These are phyloP conservation scores for Pseudorasbora parva DNA, from an alignment of 2,113 vertebrate genomes.

Conservation along the genomic window DNA sequence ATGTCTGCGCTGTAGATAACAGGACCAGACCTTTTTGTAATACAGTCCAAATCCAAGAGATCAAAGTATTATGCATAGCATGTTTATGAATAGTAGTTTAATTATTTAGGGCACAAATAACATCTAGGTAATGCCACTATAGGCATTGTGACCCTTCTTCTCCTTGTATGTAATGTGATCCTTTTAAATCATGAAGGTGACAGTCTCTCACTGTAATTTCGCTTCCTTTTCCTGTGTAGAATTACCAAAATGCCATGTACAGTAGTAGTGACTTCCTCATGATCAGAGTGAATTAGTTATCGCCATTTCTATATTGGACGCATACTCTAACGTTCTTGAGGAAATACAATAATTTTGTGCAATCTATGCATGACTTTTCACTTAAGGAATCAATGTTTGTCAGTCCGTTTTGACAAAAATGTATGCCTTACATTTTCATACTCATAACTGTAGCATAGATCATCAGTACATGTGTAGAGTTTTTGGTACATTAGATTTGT, in stretches of 20 bases:
- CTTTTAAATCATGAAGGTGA: constrained; percentile 35
- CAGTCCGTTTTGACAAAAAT: constrained; percentile 49
- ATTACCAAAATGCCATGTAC: constrained; percentile 38
- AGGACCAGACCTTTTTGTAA: background rate
- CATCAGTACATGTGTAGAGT: constrained; percentile 40
- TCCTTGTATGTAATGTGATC: background rate
- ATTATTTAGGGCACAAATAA: constrained; percentile 8
- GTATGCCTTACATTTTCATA: constrained; percentile 62
- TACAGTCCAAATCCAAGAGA: constrained; percentile 21
- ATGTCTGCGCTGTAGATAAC: constrained; percentile 26
- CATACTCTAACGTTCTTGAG: constrained; percentile 41
- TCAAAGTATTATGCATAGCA: constrained; percentile 14
- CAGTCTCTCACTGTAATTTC: constrained; percentile 25
- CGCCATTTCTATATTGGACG: constrained; percentile 34
- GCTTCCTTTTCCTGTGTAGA: constrained; percentile 35
- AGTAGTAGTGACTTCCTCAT: constrained; percentile 25
- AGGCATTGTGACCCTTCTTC: constrained; percentile 29
- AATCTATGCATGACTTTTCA: constrained; percentile 76
- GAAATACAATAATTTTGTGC: constrained; percentile 64
- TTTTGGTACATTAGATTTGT: constrained; percentile 33
- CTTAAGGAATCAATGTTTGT: constrained; percentile 44
- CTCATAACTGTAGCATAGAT: constrained; percentile 37
- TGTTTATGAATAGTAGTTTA: constrained; percentile 13
- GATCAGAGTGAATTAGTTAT: constrained; percentile 38
- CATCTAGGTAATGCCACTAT: constrained; percentile 29